A percentile compares a stretch with the other conserved stretches of the same genome.
Evolutionary conservation across 1,140 invertebrate genomes (phyloP).

Genomic region (Lepidurus packardi): DNA sequence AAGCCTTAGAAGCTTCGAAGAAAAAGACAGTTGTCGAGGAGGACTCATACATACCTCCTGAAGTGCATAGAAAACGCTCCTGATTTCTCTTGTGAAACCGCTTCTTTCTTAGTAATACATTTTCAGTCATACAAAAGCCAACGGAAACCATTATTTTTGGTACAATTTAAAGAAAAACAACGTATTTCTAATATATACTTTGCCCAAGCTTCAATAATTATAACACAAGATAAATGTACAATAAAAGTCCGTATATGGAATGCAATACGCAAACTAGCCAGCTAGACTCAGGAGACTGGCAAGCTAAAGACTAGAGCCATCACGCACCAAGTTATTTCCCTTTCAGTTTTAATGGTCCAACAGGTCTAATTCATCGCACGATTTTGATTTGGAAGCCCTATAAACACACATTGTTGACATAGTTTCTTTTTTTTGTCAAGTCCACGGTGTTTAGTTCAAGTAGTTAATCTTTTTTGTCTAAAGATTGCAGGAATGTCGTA

Average conservation of each 20-base stretch:
- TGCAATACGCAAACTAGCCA: neutral
- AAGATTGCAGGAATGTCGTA: too few relatives aligned
- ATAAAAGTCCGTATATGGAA: neutral
- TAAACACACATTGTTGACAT: neutral
- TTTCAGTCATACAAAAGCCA: neutral
- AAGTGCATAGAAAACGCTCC: slow-evolving; percentile 22
- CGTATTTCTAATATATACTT: neutral
- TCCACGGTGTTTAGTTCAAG: too few relatives aligned
- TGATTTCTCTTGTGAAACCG: neutral
- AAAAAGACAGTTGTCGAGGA: slow-evolving; percentile 14
- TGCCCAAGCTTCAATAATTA: neutral
- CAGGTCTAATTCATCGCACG: slow-evolving; percentile 34
- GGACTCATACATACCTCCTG: slow-evolving; percentile 26
- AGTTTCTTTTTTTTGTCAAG: too few relatives aligned
- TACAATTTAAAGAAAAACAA: neutral
- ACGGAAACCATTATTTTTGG: neutral
- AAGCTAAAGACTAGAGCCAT: neutral
- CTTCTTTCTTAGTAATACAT: neutral
- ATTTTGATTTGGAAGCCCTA: slow-evolving; percentile 31
- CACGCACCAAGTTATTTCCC: neutral
- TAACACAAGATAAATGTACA: neutral
- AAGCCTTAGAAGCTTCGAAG: neutral
- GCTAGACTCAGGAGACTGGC: neutral
- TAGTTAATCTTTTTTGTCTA: too few relatives aligned
- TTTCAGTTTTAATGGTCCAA: neutral